These are phyloP conservation scores for Jacana jacana DNA, from an alignment of 2,113 vertebrate genomes.

Conservation along the genomic window DNA sequence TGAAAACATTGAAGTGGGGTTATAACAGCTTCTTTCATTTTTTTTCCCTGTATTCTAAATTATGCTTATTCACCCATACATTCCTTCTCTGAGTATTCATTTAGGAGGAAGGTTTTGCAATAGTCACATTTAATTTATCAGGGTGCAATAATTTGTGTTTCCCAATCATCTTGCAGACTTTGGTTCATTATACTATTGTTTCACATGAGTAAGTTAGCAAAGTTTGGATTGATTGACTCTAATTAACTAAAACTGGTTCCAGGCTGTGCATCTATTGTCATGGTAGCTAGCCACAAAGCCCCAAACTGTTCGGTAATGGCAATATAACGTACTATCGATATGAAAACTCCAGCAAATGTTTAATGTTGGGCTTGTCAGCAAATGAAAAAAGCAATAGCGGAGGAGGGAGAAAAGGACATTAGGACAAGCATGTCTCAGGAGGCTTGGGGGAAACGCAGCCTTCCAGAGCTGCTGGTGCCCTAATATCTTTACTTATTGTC, in stretches of 20 bases:
- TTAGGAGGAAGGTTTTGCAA: constrained; percentile 79
- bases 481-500: constrained; percentile 11
- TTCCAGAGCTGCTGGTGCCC: background rate
- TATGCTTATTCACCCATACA: constrained; percentile 78
- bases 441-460: background rate
- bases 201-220: constrained; percentile 99
- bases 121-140: constrained; percentile 88
- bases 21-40: constrained; percentile 70
- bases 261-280: constrained; percentile 99
- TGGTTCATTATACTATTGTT: constrained; percentile 99
- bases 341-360: constrained; percentile 91
- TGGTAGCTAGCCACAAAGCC: constrained; percentile 95
- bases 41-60: constrained; percentile 75
- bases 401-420: constrained; percentile 35
- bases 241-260: constrained; percentile 99
- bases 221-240: constrained; percentile 99
- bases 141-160: constrained; percentile 99
- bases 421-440: constrained; percentile 31
- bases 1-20: constrained; percentile 3
- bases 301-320: constrained; percentile 79
- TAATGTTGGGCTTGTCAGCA: constrained; percentile 80
- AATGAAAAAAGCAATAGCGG: constrained; percentile 44
- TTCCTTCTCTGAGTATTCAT: constrained; percentile 73
- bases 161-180: constrained; percentile 99
- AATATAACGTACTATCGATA: constrained; percentile 94